These are phyloP conservation scores for Anolis sagrei DNA, from an alignment of 2,113 vertebrate species.

Conservation along the genomic window DNA sequence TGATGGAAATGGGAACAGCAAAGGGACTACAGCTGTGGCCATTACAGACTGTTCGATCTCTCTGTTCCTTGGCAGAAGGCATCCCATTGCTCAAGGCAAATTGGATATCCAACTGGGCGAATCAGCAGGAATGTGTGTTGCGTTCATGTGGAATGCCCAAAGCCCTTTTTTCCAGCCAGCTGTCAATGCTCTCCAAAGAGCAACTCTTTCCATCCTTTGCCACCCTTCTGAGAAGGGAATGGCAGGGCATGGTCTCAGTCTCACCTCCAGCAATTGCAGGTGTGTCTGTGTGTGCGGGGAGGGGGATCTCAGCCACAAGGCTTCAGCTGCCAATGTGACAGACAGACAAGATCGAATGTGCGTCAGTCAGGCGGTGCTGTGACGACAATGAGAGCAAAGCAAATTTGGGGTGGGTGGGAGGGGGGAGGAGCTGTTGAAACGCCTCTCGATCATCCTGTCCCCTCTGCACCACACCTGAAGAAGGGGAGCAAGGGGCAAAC, in stretches of 20 bases:
- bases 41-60: too few relatives aligned
- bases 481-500: not conserved
- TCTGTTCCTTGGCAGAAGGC: too few relatives aligned
- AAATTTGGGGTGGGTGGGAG: not conserved
- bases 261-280: slow-evolving; percentile 5
- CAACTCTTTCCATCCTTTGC: not conserved
- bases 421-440: not conserved
- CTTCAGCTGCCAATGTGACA: slow-evolving; percentile 10
- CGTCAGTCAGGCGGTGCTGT: slow-evolving; percentile 10
- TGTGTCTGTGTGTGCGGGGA: not conserved
- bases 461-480: not conserved
- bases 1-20: too few relatives aligned
- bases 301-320: not conserved
- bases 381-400: slow-evolving; percentile 18
- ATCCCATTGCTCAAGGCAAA: too few relatives aligned
- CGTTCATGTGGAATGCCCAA: not conserved
- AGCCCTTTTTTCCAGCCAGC: slow-evolving; percentile 3
- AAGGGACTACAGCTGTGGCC: too few relatives aligned
- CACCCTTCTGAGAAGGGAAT: not conserved
- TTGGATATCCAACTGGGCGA: too few relatives aligned
- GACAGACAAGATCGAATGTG: slow-evolving; percentile 2
- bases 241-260: not conserved
- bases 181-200: not conserved
- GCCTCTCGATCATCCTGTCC: not conserved
- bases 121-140: not conserved